Evolutionary conservation across 1,140 invertebrate genomes (phyloP), one percentile per base, ranked within the genome.

Genomic region (Drosophila elegans): DNA sequence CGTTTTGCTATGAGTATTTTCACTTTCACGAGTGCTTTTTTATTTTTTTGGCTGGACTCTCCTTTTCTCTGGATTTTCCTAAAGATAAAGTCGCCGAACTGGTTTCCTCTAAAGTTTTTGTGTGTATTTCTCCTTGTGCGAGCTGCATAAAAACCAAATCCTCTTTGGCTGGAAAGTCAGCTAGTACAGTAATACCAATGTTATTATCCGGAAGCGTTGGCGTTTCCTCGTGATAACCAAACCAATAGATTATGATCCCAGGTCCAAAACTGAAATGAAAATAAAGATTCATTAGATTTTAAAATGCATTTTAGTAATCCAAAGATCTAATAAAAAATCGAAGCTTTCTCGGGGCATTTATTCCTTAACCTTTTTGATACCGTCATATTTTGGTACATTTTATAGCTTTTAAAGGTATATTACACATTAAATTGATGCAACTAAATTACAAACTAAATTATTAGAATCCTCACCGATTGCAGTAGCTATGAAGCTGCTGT

Each of bases 211-310:
- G 92, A 11, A 93, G 69, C 74, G 93, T 79, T 21, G 93, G 90
- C 16, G 97, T 92, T 41, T 94, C 95, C 66, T 97, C 96, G 12
- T 98, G 93, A 92, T 95, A 98, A 21, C 97, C 98, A 94, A 98
- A 98, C 98, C 98, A 99, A 92, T 99, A 99, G 77, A 99, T 98
- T 3, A 99, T 97, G 59, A 98, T 93, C 3, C 98, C 98, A 12
- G 97, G 95, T 3, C 98, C 98, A 95, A 98, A 99, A 81, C 96
- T 96, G 16, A 6, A 41, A 25, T 2, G 2, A 46, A 55, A 25
- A 21, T 32, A 3, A 27, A 5, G 3, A 21, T 4, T 4, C 45
- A 25, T 21, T 21, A n/a, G 6, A 32, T 32, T 32, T 6, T 1
- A 32, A 21, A 21, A 21, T 21, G 0, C 16, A 1, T 21, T 21